phyloP scores from a whole-genome alignment of 2,888 invertebrate genomes.

The Pandemis cinnamomeana region DNA sequence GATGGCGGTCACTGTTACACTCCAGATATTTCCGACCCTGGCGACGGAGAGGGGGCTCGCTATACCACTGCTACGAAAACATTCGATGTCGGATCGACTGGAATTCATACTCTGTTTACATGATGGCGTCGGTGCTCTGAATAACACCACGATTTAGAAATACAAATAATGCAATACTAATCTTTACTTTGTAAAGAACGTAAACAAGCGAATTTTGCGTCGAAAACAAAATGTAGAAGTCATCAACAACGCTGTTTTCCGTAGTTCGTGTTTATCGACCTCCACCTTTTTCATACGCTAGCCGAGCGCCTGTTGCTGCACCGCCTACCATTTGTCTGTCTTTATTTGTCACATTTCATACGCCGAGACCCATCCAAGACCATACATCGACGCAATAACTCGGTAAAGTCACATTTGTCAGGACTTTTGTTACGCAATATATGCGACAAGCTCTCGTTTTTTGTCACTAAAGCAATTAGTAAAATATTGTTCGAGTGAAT shows the following conservation, averaged over 20 bases:
- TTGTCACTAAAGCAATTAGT: no score
- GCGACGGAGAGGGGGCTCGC: background rate
- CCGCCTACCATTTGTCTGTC: no score
- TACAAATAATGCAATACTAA: background rate
- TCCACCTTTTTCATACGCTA: no score
- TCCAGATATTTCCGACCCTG: conserved; percentile 22
- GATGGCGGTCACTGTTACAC: conserved; percentile 38
- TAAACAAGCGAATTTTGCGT: background rate
- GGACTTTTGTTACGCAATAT: no score
- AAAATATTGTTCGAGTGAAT: no score
- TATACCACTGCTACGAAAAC: conserved; percentile 10
- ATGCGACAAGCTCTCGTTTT: no score
- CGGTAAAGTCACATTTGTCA: no score
- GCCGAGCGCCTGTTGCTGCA: no score
- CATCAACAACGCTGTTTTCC: background rate
- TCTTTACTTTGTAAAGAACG: background rate
- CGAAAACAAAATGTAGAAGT: background rate
- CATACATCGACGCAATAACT: no score
- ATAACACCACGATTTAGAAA: background rate
- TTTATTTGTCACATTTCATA: no score
- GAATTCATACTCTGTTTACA: conserved; percentile 30
- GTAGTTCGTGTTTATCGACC: background rate
- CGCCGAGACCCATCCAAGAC: no score
- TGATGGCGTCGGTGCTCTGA: conserved; percentile 1
- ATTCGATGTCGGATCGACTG: conserved; percentile 21